Evolutionary conservation across 2,888 invertebrate genomes (phyloP), one percentile per base, ranked within the genome.

Genomic region (Mythimna vitellina): DNA sequence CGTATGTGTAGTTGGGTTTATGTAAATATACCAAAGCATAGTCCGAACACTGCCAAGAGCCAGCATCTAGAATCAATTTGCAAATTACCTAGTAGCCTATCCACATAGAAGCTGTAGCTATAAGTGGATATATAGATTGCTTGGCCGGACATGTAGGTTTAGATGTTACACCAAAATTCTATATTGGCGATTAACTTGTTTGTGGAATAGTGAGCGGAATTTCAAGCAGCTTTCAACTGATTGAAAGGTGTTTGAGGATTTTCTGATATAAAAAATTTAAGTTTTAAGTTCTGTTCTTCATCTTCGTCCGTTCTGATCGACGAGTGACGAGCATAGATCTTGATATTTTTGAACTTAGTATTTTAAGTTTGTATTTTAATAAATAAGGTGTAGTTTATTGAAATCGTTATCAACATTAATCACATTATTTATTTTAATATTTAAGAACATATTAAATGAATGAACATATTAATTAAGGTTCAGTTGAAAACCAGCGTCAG

Each of bases 61-160:
- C 77, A 82, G 83, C 82, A 84, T 81, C 78, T 86, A 87, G 86
- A 89, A 89, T 89, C 89, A 89, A 89, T 89, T 89, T 89, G 88
- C 88, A 89, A 89, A 89, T 89, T 89, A 89, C 87, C 84, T 77
- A 75, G 76, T 78, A 72, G 65, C 70, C 74, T 86, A 84, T 67
- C 80, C 77, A 82, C 61, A 69, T 70, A 70, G 65, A 57, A 58
- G 58, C 60, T 58, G 49, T 77, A 77, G 56, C 32, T 68, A 53
- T 77, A 71, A 82, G 75, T 77, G 65, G 54, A 58, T 56, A 64
- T 76, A 79, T 73, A 80, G 63, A 73, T 73, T 70, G 82, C 80
- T 78, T 78, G 61, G 54, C 51, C 58, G 61, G 70, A 70, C 67
- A 73, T 78, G 54, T 62, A 62, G 57, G 73, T 78, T 78, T 73